phyloP scores from a whole-genome alignment of 2,888 invertebrate species.

The Hirtodrosophila duncani region DNA sequence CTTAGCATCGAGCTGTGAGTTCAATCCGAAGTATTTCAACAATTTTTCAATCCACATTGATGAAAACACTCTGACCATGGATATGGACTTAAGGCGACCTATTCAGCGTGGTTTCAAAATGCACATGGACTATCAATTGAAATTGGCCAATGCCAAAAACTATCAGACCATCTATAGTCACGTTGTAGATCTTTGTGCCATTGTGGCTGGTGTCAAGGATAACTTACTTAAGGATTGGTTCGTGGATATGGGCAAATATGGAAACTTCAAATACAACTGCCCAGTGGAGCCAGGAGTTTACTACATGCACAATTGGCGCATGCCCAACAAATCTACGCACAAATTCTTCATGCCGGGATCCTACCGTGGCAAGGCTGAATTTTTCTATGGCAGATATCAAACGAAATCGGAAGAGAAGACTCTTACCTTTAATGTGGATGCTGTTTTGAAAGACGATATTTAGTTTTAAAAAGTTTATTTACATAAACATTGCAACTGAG shows the following conservation, averaged over 20 bases:
- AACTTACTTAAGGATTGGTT: slow-evolving; percentile 52
- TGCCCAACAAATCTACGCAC: slow-evolving; percentile 24
- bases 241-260: slow-evolving; percentile 38
- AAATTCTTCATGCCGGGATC: slow-evolving; percentile 42
- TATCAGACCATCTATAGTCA: slow-evolving; percentile 50
- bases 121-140: slow-evolving; percentile 43
- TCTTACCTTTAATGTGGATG: too few species aligned
- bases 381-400: slow-evolving; percentile 36
- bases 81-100: slow-evolving; percentile 35
- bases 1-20: slow-evolving; percentile 9
- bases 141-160: slow-evolving; percentile 45
- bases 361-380: slow-evolving; percentile 19
- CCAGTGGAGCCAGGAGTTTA: slow-evolving; percentile 49
- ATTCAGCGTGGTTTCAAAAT: slow-evolving; percentile 39
- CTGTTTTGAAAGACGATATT: too few species aligned
- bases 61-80: slow-evolving; percentile 32
- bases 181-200: slow-evolving; percentile 39
- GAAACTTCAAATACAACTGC: slow-evolving; percentile 60
- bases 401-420: slow-evolving; percentile 31
- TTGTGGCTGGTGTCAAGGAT: slow-evolving; percentile 37
- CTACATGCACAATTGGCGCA: slow-evolving; percentile 54
- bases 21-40: slow-evolving; percentile 41
- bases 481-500: too few species aligned
- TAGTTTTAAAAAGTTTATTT: too few species aligned
- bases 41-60: slow-evolving; percentile 28